These are phyloP conservation scores for Eulemur mongoz DNA, from an alignment of 2,797 vertebrate species.

Conservation along the genomic window DNA sequence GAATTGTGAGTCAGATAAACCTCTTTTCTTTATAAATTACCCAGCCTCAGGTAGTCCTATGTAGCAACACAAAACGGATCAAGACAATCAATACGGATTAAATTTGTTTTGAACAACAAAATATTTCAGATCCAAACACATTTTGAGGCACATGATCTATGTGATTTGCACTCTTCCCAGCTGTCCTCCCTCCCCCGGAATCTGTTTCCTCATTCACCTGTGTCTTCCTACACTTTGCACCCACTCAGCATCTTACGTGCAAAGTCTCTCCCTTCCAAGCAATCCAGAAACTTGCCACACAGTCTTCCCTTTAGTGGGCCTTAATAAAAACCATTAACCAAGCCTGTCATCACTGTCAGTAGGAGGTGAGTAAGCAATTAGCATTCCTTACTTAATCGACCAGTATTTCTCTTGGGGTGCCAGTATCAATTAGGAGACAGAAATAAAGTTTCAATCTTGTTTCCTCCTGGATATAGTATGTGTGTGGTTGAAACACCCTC, in stretches of 20 bases:
- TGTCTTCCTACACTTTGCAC: neutral
- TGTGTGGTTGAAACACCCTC: neutral
- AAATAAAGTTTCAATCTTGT: conserved; percentile 17
- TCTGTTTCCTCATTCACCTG: neutral
- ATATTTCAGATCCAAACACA: neutral
- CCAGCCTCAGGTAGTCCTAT: neutral
- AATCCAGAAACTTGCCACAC: neutral
- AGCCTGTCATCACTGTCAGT: conserved; percentile 30
- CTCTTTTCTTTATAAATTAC: neutral
- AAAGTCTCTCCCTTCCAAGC: neutral
- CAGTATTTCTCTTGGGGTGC: neutral
- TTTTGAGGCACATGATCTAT: neutral
- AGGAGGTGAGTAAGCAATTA: conserved; percentile 46
- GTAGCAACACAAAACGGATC: neutral
- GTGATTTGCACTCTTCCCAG: neutral
- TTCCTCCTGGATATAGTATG: neutral
- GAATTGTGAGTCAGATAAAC: neutral
- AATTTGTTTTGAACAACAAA: neutral
- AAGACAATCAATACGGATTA: neutral
- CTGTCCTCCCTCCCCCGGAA: neutral
- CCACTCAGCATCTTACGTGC: neutral
- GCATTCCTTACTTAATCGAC: conserved; percentile 22
- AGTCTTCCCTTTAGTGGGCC: conserved; percentile 19
- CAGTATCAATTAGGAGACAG: conserved; percentile 18
- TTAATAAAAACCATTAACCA: conserved; percentile 50